Evolutionary conservation across 2,113 vertebrate genomes (phyloP), one percentile per base, ranked within the genome.

Genomic region (Oceanodroma tethys): DNA sequence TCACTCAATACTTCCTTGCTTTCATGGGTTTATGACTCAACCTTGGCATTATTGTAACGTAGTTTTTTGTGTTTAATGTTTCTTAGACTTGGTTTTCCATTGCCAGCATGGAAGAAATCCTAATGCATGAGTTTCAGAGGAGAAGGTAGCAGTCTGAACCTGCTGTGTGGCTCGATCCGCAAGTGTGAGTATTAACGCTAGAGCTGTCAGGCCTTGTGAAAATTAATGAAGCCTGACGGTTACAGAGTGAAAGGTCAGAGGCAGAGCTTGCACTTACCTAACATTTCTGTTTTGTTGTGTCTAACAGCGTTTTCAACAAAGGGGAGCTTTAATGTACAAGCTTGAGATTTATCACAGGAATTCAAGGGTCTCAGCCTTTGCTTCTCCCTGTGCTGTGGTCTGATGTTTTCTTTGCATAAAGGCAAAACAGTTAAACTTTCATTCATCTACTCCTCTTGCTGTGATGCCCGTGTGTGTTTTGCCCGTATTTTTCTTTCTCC

Each of bases 21-120:
- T 97, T 97, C 97, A 71, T 96, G 98, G 97, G 97, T 97, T 98
- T 98, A 95, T 78, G 88, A 15, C 97, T 98, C 91, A 80, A 40
- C 96, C 97, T 62, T 81, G 86, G 95, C 91, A 90, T 96, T 97
- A 97, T 97, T 98, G 97, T 98, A 98, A 98, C 98, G 91, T 97
- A 98, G 98, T 98, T 98, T 98, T 98, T 98, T 98, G 98, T 98
- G 98, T 98, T 98, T 98, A 98, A 98, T 98, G 98, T 98, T 98
- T 98, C 98, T 98, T 97, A 98, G 98, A 98, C 98, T 98, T 98
- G 98, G 98, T 98, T 98, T 98, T 97, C 98, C 98, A 98, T 98
- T 98, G 98, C 98, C 98, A 98, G 98, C 98, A 98, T 98, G 98
- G 98, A 98, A 97, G 98, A 97, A 98, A 98, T 75, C 98, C 95